phyloP scores from a whole-genome alignment of 2,113 vertebrate species.

The Perca flavescens region DNA sequence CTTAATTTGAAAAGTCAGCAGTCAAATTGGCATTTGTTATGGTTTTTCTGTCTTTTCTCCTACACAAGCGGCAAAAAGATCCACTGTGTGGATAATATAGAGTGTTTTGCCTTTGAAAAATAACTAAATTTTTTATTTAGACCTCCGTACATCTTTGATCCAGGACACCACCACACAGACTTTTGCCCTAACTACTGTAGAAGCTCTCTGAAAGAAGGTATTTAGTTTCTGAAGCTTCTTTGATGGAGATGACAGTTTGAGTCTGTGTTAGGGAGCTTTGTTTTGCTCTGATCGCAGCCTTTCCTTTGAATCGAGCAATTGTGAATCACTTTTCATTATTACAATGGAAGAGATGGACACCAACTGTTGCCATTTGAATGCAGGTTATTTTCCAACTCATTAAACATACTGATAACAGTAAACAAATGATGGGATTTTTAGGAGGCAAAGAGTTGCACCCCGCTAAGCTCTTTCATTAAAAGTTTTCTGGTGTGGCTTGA shows the following conservation, averaged over 20 bases:
- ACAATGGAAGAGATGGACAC: slow-evolving; percentile 54
- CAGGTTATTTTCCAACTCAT: slow-evolving; percentile 72
- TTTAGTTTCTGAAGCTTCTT: slow-evolving; percentile 50
- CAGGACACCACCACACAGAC: slow-evolving; percentile 27
- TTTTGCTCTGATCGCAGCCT: slow-evolving; percentile 55
- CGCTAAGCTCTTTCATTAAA: slow-evolving; percentile 46
- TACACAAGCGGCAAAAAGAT: not conserved
- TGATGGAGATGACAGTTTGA: slow-evolving; percentile 43
- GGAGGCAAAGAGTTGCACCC: slow-evolving; percentile 17
- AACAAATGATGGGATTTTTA: slow-evolving; percentile 57
- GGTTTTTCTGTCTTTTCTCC: not conserved
- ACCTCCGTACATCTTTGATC: slow-evolving; percentile 36
- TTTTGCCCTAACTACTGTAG: slow-evolving; percentile 11
- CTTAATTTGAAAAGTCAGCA: not conserved
- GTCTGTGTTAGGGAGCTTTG: slow-evolving; percentile 45
- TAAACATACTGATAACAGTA: slow-evolving; percentile 66
- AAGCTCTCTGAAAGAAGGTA: slow-evolving; percentile 20
- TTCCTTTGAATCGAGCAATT: slow-evolving; percentile 51
- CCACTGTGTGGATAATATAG: not conserved
- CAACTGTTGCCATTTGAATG: slow-evolving; percentile 61
- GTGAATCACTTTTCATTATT: slow-evolving; percentile 48
- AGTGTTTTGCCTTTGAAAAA: slow-evolving; percentile 36
- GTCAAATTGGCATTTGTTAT: not conserved
- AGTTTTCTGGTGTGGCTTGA: slow-evolving; percentile 33
- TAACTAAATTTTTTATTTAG: slow-evolving; percentile 34